Base-by-base conservation (phyloP, 2,888 invertebrate genomes). In the Tipula unca region DNA sequence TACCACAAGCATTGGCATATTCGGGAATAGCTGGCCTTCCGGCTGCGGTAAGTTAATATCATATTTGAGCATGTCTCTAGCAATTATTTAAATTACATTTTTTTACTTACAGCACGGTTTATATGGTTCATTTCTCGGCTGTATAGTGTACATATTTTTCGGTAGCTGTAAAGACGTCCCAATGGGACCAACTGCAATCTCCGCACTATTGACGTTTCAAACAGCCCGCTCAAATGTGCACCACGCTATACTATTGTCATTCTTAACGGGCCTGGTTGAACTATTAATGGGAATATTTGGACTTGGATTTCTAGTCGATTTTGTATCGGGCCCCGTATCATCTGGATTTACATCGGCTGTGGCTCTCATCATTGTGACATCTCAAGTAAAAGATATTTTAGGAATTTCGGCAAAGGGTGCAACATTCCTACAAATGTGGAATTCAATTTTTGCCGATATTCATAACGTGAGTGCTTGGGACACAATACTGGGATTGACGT, bases 101-200 rank as follows among this genome's bases (percentile, higher is more conserved):
- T 86, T 10, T 0, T 32, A 1, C 86, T 88, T 90, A 13, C 93
- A 97, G 95, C 96, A 96, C 91, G 98, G 98, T 82, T 92, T 98
- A 85, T 98, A 98, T 91, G 96, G 97, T 85, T 96, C 98, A n/a
- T 98, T 98, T 91, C 91, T 98, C 89, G 97, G 98, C 83, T 95
- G 96, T 90, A 95, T 98, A 91, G 92, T 98, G 87, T 98, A 98
- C 92, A 95, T 96, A 88, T 91, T 98, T 87, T 93, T 98, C 88
- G 98, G 98, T 84, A 97, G 97, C 87, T 96, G 97, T 89, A 97
- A 97, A 90, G 97, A 98, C 90, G 95, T 97, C 86, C 97, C 98
- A 0, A 94, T 97, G 88, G 98, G 98, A 13, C 98, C 98, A 17
- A 97, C 97, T 1, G 98, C 98, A 87, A 97, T 98, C 88, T 95